Base-by-base conservation (phyloP, 2,113 vertebrate species). In the Coreoperca whiteheadi region DNA sequence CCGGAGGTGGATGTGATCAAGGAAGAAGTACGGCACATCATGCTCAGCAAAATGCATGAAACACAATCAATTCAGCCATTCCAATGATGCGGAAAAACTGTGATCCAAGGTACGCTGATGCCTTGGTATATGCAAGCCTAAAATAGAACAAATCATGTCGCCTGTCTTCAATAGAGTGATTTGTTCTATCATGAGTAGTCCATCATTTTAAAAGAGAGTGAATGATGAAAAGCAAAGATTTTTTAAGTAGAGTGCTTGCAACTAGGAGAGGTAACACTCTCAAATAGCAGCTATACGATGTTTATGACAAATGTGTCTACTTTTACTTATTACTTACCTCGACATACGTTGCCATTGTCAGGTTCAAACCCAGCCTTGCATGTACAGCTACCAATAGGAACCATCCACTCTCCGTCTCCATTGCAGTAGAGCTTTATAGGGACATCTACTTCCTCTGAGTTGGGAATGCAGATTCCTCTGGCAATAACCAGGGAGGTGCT, bases 351-450 rank as follows among this genome's bases (percentile, higher is more conserved):
- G 1, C 96, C 97, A 83, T 98, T 99, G 93, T 99, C 98, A 0
- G 98, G 97, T 90, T 99, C 97, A 1, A 97, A 99, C 7, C 98
- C 98, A 4, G 98, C 96, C 90, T 97, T 99, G 94, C 98, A 99
- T 0, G 98, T 99, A 87, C 98, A 99, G 91, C 98, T 97, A 0
- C 98, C 98, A 0, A 99, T 99, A 30, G 98, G 98, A 74, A 99
- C 98, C 98, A 99, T 99, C 98, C 98, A 99, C 80, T 99, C 98
- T 10, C 98, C 98, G 0, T 99, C 98, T 0, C 98, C 98, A 0
- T 99, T 99, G 93, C 98, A 99, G 94, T 99, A 99, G 25, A 99
- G 96, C 87, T 99, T 99, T 87, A 99, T 99, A 37, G 98, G 98
- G 53, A 99, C 98, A 0, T 99, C 98, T 79, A 98, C 98, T 90